Percentiles rank a stretch among this genome's conserved stretches.
Evolutionary conservation across 2,888 invertebrate species (phyloP).

Genomic region (Nephrotoma appendiculata): DNA sequence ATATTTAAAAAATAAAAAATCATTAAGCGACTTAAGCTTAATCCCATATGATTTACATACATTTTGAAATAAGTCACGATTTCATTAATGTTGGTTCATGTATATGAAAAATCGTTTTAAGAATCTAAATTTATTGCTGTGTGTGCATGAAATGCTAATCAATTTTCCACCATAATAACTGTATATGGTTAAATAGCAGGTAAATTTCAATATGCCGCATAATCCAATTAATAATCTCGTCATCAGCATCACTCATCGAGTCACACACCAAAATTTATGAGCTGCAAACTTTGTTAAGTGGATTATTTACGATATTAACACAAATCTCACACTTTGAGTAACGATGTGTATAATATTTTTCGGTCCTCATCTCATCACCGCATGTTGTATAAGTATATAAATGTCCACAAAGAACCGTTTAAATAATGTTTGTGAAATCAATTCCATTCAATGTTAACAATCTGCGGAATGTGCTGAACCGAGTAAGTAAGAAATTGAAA

Average conservation of each 20-base stretch:
- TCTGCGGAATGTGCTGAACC: neutral
- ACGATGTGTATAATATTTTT: neutral
- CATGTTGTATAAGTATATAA: neutral
- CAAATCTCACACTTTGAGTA: neutral
- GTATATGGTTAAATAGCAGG: neutral
- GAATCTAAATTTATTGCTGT: neutral
- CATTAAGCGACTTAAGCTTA: neutral
- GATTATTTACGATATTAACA: neutral
- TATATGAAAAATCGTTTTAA: too few relatives aligned
- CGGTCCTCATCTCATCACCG: neutral
- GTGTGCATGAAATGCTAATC: neutral
- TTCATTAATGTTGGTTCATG: neutral
- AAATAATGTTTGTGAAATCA: neutral
- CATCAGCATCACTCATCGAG: neutral
- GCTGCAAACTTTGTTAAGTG: neutral
- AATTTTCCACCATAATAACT: neutral
- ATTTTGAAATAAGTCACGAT: neutral
- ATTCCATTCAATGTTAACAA: neutral
- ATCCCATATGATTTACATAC: neutral
- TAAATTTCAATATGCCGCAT: neutral
- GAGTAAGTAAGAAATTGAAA: neutral
- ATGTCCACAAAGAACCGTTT: neutral
- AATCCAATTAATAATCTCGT: neutral
- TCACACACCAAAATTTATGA: neutral
- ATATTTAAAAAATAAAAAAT: too few relatives aligned